Conservation (phyloP, 2,797 vertebrate genomes). For the Enoplosus armatus region DNA sequence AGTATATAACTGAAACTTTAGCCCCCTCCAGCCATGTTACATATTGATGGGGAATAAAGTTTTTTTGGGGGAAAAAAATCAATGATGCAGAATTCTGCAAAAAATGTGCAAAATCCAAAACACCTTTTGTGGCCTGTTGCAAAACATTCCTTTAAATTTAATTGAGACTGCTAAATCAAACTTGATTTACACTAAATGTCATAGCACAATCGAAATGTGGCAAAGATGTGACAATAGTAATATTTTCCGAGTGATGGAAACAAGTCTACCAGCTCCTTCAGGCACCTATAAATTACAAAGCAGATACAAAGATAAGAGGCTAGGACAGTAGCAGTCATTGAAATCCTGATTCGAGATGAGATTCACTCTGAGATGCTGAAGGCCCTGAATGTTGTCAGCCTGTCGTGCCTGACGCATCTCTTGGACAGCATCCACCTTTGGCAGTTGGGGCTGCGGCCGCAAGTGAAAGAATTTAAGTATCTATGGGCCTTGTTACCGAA, state of each 20-base stretch:
- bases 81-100: background rate
- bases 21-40: constrained; percentile 32
- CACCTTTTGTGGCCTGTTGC: background rate
- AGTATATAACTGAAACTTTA: constrained; percentile 18
- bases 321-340: constrained; percentile 10
- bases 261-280: background rate
- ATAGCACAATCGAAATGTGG: background rate
- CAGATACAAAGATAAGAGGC: constrained; percentile 9
- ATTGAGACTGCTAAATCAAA: background rate
- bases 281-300: constrained; percentile 17
- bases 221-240: background rate
- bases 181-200: background rate
- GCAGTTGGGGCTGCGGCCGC: constrained; percentile 8
- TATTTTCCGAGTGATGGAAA: constrained; percentile 14
- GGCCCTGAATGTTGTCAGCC: constrained; percentile 25
- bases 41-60: constrained; percentile 27
- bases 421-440: constrained; percentile 36
- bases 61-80: background rate
- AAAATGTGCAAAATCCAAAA: constrained; percentile 9
- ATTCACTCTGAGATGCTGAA: constrained; percentile 18
- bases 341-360: too few relatives aligned
- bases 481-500: constrained; percentile 36
- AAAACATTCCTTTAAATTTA: background rate
- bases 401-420: constrained; percentile 28
- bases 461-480: constrained; percentile 42